These are phyloP conservation scores for Tinamus major DNA, from an alignment of 2,797 vertebrate species.

Conservation along the genomic window DNA sequence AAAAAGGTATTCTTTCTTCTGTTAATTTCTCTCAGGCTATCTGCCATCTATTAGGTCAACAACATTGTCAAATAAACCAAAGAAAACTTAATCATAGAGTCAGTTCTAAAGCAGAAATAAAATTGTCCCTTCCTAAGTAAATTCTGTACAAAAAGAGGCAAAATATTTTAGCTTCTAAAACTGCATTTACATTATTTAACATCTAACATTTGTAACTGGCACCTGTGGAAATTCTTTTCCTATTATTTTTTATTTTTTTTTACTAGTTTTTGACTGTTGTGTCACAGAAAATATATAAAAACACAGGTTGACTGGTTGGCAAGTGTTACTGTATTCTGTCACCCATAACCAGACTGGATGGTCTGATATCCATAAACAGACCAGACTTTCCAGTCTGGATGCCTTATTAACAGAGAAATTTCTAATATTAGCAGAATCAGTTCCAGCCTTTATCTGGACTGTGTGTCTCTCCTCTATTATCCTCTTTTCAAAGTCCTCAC, in stretches of 20 bases:
- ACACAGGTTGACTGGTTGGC: background rate
- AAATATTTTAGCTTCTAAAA: conserved; percentile 15
- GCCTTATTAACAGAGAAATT: background rate
- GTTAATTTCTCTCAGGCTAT: background rate
- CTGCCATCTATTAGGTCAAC: background rate
- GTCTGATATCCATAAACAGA: background rate
- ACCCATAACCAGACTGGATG: background rate
- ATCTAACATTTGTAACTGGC: conserved; percentile 21
- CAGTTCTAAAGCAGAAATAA: background rate
- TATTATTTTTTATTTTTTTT: conserved; percentile 38
- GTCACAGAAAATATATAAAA: background rate
- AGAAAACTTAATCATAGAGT: background rate
- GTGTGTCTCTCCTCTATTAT: background rate
- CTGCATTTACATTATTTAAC: conserved; percentile 50
- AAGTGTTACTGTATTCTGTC: conserved; percentile 5
- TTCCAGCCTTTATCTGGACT: background rate
- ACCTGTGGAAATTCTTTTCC: conserved; percentile 30
- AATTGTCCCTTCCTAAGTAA: background rate
- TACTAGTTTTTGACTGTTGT: background rate
- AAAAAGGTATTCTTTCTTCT: background rate
- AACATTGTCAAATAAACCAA: background rate
- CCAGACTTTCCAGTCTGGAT: background rate
- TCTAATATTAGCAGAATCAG: conserved; percentile 1
- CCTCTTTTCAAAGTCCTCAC: background rate
- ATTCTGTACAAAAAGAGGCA: background rate